Evolutionary conservation across 1,140 invertebrate species (phyloP).

Genomic region (Calosoma granatense): DNA sequence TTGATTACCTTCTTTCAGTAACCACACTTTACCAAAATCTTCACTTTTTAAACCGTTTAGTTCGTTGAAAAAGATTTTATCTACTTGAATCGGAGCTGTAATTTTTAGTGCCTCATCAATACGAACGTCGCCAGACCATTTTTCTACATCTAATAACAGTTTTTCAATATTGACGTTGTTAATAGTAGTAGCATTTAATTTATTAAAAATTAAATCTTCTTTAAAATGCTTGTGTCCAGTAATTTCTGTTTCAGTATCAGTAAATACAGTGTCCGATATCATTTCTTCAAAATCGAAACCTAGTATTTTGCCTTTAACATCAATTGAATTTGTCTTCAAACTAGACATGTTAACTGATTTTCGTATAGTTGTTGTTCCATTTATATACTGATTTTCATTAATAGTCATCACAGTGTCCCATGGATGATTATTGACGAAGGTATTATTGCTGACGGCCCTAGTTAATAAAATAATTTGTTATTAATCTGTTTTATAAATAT

Average conservation of each 20-base stretch:
- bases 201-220: constrained; percentile 18
- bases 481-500: constrained; percentile 1
- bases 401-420: constrained; percentile 13
- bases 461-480: constrained; percentile 6
- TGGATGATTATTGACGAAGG: constrained; percentile 12
- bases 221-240: constrained; percentile 23
- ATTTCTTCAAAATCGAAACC: constrained; percentile 18
- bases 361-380: constrained; percentile 10
- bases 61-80: constrained; percentile 12
- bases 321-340: constrained; percentile 14
- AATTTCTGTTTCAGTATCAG: constrained; percentile 16
- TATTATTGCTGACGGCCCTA: constrained; percentile 14
- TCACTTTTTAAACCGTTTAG: constrained; percentile 16
- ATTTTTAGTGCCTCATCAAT: constrained; percentile 17
- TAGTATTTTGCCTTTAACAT: constrained; percentile 19
- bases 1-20: constrained; percentile 19
- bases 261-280: constrained; percentile 18
- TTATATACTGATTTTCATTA: constrained; percentile 12
- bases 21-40: constrained; percentile 26
- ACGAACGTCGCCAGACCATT: background rate
- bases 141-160: constrained; percentile 4
- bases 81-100: constrained; percentile 18
- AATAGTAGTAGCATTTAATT: constrained; percentile 14
- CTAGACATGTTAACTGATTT: background rate
- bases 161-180: constrained; percentile 11